These are phyloP conservation scores for Lepidochrysops patricia DNA, from an alignment of 2,888 invertebrate species.

Conservation along the genomic window DNA sequence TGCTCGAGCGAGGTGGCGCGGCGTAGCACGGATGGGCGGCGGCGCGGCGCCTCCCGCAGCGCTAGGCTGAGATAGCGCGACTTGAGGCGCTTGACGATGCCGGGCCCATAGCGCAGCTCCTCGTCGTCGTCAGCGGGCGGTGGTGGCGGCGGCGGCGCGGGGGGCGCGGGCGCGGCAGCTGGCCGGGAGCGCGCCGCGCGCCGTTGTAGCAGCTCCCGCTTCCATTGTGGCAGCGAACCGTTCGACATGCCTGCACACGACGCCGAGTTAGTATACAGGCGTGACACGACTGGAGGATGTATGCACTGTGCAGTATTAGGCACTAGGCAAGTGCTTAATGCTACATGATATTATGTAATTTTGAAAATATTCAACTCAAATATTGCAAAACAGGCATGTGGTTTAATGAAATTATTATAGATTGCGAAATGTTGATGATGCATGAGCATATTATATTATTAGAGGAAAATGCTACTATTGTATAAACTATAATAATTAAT, in stretches of 20 bases:
- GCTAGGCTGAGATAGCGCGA: slow-evolving; percentile 91
- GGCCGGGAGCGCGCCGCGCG: slow-evolving; percentile 67
- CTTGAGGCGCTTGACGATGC: slow-evolving; percentile 90
- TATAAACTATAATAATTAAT: no score
- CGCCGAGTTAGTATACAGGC: neutral
- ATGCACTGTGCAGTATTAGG: neutral
- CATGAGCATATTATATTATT: no score
- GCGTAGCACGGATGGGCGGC: slow-evolving; percentile 81
- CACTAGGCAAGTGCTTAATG: neutral
- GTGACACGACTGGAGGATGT: neutral
- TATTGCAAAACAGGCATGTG: no score
- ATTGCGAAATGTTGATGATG: no score
- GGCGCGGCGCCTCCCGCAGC: slow-evolving; percentile 81
- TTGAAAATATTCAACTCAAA: no score
- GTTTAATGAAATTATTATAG: no score
- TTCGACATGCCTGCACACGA: slow-evolving; percentile 51
- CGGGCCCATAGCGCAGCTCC: slow-evolving; percentile 92
- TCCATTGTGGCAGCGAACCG: slow-evolving; percentile 83
- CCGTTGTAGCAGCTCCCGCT: slow-evolving; percentile 86
- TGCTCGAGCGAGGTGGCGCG: slow-evolving; percentile 91
- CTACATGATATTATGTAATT: neutral
- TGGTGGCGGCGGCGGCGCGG: slow-evolving; percentile 42
- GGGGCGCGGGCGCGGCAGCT: slow-evolving; percentile 32
- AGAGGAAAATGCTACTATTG: no score
- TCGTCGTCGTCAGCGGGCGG: slow-evolving; percentile 67